Percentiles rank a stretch among this genome's conserved stretches.
phyloP scores from a whole-genome alignment of 2,113 vertebrate species.

The Rhineura floridana region DNA sequence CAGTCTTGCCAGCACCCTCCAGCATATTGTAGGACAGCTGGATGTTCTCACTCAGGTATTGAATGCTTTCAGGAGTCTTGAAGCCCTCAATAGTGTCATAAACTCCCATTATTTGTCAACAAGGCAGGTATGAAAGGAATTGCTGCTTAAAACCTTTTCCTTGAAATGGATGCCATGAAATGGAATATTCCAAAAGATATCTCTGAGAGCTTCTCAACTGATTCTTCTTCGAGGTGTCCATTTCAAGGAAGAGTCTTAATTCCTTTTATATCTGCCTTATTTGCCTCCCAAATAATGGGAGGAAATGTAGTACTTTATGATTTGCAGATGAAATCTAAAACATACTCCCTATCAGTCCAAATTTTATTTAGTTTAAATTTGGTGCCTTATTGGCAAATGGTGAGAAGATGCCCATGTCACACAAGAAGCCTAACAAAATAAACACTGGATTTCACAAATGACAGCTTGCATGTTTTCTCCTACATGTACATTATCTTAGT shows the following conservation, averaged over 20 bases:
- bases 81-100: background rate
- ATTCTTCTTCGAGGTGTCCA: background rate
- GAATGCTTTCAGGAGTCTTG: constrained; percentile 25
- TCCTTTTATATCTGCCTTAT: background rate
- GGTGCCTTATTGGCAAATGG: background rate
- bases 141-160: no score
- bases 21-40: constrained; percentile 92
- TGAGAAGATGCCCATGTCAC: background rate
- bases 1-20: constrained; percentile 81
- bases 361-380: background rate
- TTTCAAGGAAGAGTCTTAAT: background rate
- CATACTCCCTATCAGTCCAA: background rate
- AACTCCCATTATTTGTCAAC: no score
- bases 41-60: constrained; percentile 95
- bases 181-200: no score
- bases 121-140: no score
- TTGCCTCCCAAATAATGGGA: background rate
- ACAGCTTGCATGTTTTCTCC: background rate
- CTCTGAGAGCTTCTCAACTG: no score
- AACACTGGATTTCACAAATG: background rate
- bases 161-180: no score
- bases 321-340: background rate
- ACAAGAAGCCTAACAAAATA: background rate
- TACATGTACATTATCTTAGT: background rate
- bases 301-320: background rate